Evolutionary conservation across 2,888 invertebrate genomes (phyloP).

Genomic region (Tinea semifulvella): DNA sequence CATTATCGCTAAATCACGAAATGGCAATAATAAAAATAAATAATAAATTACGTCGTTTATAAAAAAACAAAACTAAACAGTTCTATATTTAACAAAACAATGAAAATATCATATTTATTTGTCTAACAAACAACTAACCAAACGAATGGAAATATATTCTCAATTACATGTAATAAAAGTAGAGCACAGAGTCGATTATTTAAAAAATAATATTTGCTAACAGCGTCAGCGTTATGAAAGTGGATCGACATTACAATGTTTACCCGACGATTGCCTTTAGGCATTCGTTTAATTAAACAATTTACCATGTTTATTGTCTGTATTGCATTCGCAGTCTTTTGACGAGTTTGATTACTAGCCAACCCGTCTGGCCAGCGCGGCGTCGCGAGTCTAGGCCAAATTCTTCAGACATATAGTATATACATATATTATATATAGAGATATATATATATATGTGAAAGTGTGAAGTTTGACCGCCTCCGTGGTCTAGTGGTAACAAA

Average conservation of each 20-base stretch:
- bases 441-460: too few species aligned
- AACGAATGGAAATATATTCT: not conserved
- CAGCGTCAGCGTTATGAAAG: conserved; percentile 12
- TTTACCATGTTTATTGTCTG: conserved; percentile 23
- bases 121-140: too few species aligned
- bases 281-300: conserved; percentile 30
- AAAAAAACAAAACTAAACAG: conserved; percentile 15
- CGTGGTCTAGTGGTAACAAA: too few species aligned
- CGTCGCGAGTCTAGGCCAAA: too few species aligned
- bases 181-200: conserved; percentile 4
- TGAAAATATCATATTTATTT: too few species aligned
- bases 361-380: too few species aligned
- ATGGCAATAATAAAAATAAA: too few species aligned
- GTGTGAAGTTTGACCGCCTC: too few species aligned
- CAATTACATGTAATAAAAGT: conserved; percentile 7
- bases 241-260: conserved; percentile 22
- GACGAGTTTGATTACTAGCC: too few species aligned
- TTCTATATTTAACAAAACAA: conserved; percentile 12
- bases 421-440: too few species aligned
- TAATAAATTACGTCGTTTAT: conserved; percentile 10
- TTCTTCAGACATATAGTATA: too few species aligned
- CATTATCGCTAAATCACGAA: too few species aligned
- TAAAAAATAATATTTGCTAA: conserved; percentile 25
- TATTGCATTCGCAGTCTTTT: conserved; percentile 11
- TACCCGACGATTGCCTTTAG: conserved; percentile 29